phyloP scores from a whole-genome alignment of 2,888 invertebrate genomes.

The Nomada flava region DNA sequence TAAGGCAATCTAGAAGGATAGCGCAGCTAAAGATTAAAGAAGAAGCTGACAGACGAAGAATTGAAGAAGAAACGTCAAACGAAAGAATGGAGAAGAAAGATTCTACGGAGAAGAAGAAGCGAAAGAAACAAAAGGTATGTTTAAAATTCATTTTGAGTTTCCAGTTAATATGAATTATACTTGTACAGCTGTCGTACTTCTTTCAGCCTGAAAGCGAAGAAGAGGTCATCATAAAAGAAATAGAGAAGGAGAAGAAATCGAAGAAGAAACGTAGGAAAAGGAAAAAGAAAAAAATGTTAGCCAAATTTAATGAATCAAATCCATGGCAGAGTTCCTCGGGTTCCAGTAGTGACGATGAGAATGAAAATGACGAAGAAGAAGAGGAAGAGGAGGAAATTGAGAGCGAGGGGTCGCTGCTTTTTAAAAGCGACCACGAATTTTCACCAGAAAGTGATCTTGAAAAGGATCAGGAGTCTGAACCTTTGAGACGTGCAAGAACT shows the following conservation, averaged over 20 bases:
- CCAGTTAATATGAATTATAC: not conserved
- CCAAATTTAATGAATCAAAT: conserved; percentile 85
- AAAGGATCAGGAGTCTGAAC: conserved; percentile 89
- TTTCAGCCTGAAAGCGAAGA: conserved; percentile 73
- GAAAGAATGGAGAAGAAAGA: conserved; percentile 76
- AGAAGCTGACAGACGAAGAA: conserved; percentile 91
- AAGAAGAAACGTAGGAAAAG: conserved; percentile 84
- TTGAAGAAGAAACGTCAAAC: conserved; percentile 90
- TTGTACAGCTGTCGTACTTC: conserved; percentile 2
- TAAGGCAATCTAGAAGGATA: conserved; percentile 93
- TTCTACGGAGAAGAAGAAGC: conserved; percentile 80
- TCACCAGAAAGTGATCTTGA: conserved; percentile 95
- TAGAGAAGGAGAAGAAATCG: conserved; percentile 79
- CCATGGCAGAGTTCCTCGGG: conserved; percentile 88
- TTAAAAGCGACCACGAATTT: conserved; percentile 96
- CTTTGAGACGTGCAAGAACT: conserved; percentile 93
- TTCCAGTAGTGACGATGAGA: conserved; percentile 83
- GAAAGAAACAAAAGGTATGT: conserved; percentile 78
- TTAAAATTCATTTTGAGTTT: not conserved
- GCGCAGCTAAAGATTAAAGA: conserved; percentile 95
- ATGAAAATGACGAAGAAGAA: conserved; percentile 84
- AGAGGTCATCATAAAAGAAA: conserved; percentile 71
- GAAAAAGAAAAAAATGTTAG: conserved; percentile 81
- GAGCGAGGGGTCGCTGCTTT: conserved; percentile 84
- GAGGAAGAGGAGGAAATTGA: conserved; percentile 84